These are phyloP conservation scores for Hylaeus anthracinus DNA, from an alignment of 1,140 invertebrate genomes.

Conservation along the genomic window DNA sequence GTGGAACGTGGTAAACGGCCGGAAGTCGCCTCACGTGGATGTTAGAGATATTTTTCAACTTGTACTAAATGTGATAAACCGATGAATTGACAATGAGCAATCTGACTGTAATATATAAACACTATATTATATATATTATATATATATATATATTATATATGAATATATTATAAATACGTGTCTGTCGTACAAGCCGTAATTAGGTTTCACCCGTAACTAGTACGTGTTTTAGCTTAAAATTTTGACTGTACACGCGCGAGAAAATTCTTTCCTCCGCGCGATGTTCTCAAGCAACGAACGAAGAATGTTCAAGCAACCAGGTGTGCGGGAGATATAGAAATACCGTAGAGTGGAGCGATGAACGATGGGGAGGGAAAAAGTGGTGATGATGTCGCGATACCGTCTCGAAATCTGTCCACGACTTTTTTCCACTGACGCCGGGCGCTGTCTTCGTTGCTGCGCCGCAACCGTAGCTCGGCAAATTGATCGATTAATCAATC, in stretches of 20 bases:
- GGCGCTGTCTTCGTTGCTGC: slow-evolving; percentile 49
- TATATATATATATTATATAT: slow-evolving; percentile 57
- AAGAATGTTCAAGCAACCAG: neutral
- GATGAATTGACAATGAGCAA: slow-evolving; percentile 81
- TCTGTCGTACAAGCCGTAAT: slow-evolving; percentile 77
- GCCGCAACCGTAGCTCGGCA: slow-evolving; percentile 16
- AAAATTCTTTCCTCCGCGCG: slow-evolving; percentile 22
- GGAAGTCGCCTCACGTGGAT: slow-evolving; percentile 66
- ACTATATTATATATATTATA: slow-evolving; percentile 58
- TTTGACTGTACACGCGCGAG: slow-evolving; percentile 45
- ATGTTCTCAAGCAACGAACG: neutral
- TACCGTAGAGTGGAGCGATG: neutral
- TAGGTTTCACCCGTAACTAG: slow-evolving; percentile 72
- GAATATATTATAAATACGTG: slow-evolving; percentile 71
- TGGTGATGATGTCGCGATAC: slow-evolving; percentile 55
- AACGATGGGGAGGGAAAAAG: neutral
- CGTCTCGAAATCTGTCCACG: slow-evolving; percentile 71
- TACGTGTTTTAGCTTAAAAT: slow-evolving; percentile 70
- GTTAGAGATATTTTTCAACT: slow-evolving; percentile 81
- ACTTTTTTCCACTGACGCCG: slow-evolving; percentile 69
- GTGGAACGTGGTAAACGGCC: neutral
- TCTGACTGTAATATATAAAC: slow-evolving; percentile 77
- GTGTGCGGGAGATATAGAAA: neutral
- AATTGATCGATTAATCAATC: slow-evolving; percentile 48
- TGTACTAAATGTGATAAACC: slow-evolving; percentile 81